Evolutionary conservation across 2,113 vertebrate genomes (phyloP).

Genomic region (Callionymus lyra): DNA sequence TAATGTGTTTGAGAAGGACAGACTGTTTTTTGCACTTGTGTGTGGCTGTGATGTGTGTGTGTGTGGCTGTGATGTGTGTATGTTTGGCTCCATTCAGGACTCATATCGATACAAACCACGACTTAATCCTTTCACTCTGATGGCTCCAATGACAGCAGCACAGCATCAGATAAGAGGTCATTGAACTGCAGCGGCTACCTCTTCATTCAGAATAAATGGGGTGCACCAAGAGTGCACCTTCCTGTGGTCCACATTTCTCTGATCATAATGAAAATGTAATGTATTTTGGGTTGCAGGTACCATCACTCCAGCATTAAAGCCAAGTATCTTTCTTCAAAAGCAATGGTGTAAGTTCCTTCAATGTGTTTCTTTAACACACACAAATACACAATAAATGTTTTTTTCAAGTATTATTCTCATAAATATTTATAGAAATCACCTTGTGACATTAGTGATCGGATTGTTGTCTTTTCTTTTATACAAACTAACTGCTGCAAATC

Average conservation of each 20-base stretch:
- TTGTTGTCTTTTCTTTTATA: too few relatives aligned
- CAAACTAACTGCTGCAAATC: too few relatives aligned
- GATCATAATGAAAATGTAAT: conserved; percentile 72
- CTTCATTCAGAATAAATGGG: conserved; percentile 71
- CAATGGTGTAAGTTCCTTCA: conserved; percentile 37
- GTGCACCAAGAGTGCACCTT: conserved; percentile 67
- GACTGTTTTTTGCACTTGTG: conserved; percentile 9
- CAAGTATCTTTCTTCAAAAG: conserved; percentile 43
- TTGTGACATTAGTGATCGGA: too few relatives aligned
- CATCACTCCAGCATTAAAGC: conserved; percentile 32
- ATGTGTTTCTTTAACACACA: conserved; percentile 29
- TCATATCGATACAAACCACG: conserved; percentile 61
- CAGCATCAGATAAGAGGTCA: conserved; percentile 71
- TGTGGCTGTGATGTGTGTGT: conserved; percentile 5
- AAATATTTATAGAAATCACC: too few relatives aligned
- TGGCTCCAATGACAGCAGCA: conserved; percentile 66
- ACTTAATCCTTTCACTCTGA: conserved; percentile 72
- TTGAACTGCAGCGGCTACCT: conserved; percentile 66
- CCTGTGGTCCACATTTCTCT: conserved; percentile 53
- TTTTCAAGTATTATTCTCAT: too few relatives aligned
- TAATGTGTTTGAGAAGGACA: conserved; percentile 53
- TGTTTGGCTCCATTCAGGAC: conserved; percentile 53
- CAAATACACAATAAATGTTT: too few relatives aligned
- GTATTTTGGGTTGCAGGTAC: conserved; percentile 56
- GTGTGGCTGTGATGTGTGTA: conserved; percentile 14